Evolutionary conservation across 2,797 vertebrate genomes (phyloP).

Genomic region (Hypotaenidia philippensis): DNA sequence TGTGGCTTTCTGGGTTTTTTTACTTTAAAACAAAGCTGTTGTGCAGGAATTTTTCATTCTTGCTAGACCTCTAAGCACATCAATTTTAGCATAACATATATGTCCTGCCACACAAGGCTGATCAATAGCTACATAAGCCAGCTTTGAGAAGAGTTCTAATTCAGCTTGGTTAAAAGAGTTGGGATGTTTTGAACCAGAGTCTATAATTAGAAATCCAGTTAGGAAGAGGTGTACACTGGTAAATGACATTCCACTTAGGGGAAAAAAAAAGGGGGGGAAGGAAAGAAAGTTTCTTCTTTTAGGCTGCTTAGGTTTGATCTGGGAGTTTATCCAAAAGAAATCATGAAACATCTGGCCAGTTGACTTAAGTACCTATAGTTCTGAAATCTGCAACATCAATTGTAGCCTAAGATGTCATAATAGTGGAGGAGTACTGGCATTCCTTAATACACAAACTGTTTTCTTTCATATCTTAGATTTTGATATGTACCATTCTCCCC

Average conservation of each 20-base stretch:
- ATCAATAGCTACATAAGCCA: neutral
- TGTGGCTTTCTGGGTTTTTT: neutral
- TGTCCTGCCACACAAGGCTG: neutral
- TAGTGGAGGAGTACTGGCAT: neutral
- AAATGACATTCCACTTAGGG: neutral
- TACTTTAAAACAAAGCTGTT: neutral
- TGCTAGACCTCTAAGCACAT: neutral
- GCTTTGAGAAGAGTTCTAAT: neutral
- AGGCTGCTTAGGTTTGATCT: neutral
- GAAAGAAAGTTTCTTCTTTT: neutral
- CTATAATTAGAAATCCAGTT: neutral
- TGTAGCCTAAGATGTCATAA: neutral
- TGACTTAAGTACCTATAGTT: neutral
- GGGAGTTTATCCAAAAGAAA: neutral
- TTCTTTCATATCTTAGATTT: neutral
- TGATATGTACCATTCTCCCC: neutral
- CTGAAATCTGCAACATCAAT: neutral
- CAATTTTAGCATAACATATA: neutral
- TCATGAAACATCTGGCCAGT: neutral
- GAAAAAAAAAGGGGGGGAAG: neutral
- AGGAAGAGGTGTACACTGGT: neutral
- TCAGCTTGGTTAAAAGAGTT: neutral
- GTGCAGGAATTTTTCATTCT: neutral
- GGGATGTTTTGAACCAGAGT: neutral
- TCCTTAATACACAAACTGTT: neutral